Base-by-base conservation (phyloP, 1,140 invertebrate species). In the Mizuhopecten yessoensis region DNA sequence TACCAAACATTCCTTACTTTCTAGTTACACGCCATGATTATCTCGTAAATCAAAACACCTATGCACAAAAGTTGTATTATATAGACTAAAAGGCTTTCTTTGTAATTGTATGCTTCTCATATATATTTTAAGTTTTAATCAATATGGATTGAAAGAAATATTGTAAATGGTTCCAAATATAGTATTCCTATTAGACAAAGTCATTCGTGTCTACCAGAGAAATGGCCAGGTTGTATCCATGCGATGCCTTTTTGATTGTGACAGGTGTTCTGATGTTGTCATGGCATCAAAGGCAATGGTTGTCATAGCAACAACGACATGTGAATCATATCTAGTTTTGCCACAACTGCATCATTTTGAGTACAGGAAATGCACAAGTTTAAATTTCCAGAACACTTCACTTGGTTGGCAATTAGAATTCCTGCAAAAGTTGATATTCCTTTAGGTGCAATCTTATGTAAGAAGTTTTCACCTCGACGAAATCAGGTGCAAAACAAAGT, bases 401-500 rank as follows among this genome's bases (percentile, higher is more conserved):
- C 57, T 75, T 75, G 23, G 29, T 75, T 75, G 23, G 57, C 29
- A 75, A 75, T 75, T 75, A 75, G 29, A n/a, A 17, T 75, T 75
- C n/a, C 29, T 75, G 57, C 23, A 75, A 75, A 75, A 75, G 29
- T 29, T n/a, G 23, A 57, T 57, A 75, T 75, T 75, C 11, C 57
- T 29, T 75, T 75, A 75, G 23, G n/a, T 29, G 57, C 23, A 29
- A n/a, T 29, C n/a, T 75, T 75, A 75, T 11, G n/a, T 75, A 75
- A 75, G 57, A 75, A 29, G 17, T 75, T 75, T 75, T 75, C 57
- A 75, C 57, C 57, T 75, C 57, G 17, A 75, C 23, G 57, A 75
- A 75, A 29, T 75, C 5, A 75, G 57, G 57, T 75, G 57, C 57
- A 75, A 75, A 75, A 75, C 57, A 75, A 75, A 75, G 57, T 75